A percentile compares a stretch with the other conserved stretches of the same genome.
Evolutionary conservation across 2,888 invertebrate genomes (phyloP).

Genomic region (Nebria salina): DNA sequence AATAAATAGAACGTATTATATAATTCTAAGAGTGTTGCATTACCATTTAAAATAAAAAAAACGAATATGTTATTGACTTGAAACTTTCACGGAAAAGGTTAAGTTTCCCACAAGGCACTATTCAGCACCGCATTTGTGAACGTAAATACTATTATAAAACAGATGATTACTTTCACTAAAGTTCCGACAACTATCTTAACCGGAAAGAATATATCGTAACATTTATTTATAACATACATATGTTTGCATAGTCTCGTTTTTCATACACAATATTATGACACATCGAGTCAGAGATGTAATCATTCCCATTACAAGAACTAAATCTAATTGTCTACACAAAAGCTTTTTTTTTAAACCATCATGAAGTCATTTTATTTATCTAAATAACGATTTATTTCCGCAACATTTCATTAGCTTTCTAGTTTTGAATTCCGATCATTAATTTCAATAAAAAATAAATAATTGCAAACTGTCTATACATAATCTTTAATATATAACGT

Average conservation of each 20-base stretch:
- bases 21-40: no score
- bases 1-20: no score
- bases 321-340: no score
- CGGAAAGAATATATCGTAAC: background rate
- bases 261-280: background rate
- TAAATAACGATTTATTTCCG: background rate
- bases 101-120: background rate
- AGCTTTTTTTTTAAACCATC: no score
- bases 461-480: no score
- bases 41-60: background rate
- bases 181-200: background rate
- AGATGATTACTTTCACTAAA: background rate
- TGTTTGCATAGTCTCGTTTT: background rate
- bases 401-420: background rate
- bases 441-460: background rate
- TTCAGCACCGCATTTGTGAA: background rate
- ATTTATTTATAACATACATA: background rate
- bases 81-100: slow-evolving; percentile 7
- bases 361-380: background rate
- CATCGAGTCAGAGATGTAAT: background rate
- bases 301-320: no score
- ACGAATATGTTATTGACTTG: background rate
- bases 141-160: background rate
- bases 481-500: no score
- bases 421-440: background rate